A percentile compares a stretch with the other conserved stretches of the same genome.
These are phyloP conservation scores for Macropis europaea DNA, from an alignment of 2,888 invertebrate genomes.

Conservation along the genomic window DNA sequence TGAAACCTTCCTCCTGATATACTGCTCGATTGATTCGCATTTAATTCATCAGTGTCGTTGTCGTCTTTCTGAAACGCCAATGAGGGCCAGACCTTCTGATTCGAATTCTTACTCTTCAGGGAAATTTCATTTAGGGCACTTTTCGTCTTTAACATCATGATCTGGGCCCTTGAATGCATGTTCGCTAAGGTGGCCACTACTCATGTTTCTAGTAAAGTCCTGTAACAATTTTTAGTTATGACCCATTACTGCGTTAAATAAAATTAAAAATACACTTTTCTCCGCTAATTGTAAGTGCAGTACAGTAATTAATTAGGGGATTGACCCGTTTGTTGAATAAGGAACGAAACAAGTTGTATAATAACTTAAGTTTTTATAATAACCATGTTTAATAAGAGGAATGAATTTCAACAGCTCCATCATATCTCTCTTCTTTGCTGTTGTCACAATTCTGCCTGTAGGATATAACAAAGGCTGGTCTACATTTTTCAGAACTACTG, in stretches of 20 bases:
- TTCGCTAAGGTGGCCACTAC: neutral
- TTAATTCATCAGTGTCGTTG: neutral
- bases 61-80: constrained; percentile 11
- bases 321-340: no score
- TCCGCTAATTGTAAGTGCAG: no score
- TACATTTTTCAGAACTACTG: constrained; percentile 33
- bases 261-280: neutral
- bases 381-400: constrained; percentile 49
- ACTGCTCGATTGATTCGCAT: neutral
- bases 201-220: neutral
- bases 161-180: neutral
- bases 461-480: constrained; percentile 33
- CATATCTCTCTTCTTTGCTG: constrained; percentile 37
- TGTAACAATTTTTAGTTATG: neutral
- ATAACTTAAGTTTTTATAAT: constrained; percentile 45
- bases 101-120: neutral
- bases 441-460: constrained; percentile 31
- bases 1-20: neutral
- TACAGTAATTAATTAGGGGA: no score
- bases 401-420: constrained; percentile 50
- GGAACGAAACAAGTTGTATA: no score
- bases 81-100: constrained; percentile 28
- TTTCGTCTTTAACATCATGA: constrained; percentile 34
- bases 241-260: neutral
- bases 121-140: constrained; percentile 7